Conservation (phyloP, 2,113 vertebrate genomes). For the Puma concolor region DNA sequence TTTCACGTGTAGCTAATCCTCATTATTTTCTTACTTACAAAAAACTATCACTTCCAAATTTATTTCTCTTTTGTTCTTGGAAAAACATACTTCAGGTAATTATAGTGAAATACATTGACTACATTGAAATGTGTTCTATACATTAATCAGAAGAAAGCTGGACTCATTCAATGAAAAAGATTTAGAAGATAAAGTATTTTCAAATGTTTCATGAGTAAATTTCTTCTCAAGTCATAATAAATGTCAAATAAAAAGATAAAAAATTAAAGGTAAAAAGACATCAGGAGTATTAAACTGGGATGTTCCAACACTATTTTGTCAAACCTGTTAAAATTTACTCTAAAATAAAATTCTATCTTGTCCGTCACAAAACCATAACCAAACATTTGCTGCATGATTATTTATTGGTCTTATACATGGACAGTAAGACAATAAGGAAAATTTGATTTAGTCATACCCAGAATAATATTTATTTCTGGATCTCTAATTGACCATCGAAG, state of each 20-base stretch:
- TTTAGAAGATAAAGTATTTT: not conserved
- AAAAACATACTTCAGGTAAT: not conserved
- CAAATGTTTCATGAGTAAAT: not conserved
- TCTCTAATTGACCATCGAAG: not conserved
- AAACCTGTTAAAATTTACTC: not conserved
- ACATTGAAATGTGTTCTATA: not conserved
- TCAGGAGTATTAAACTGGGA: not conserved
- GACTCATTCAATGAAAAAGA: not conserved
- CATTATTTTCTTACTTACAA: conserved; percentile 32
- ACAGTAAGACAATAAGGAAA: not conserved
- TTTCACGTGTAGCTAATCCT: not conserved
- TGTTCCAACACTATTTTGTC: not conserved
- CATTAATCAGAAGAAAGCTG: not conserved
- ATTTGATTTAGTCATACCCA: not conserved
- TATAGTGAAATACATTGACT: not conserved
- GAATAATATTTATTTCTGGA: not conserved
- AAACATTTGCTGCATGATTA: not conserved
- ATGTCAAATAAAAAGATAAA: not conserved
- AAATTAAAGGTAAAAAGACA: not conserved
- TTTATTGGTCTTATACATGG: not conserved
- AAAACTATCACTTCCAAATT: conserved; percentile 10
- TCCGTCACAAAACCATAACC: not conserved
- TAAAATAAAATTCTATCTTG: not conserved
- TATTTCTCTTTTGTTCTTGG: not conserved
- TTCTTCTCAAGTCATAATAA: not conserved